Evolutionary conservation across 2,113 vertebrate species (phyloP), one percentile per base, ranked within the genome.

Genomic region (Passer montanus): DNA sequence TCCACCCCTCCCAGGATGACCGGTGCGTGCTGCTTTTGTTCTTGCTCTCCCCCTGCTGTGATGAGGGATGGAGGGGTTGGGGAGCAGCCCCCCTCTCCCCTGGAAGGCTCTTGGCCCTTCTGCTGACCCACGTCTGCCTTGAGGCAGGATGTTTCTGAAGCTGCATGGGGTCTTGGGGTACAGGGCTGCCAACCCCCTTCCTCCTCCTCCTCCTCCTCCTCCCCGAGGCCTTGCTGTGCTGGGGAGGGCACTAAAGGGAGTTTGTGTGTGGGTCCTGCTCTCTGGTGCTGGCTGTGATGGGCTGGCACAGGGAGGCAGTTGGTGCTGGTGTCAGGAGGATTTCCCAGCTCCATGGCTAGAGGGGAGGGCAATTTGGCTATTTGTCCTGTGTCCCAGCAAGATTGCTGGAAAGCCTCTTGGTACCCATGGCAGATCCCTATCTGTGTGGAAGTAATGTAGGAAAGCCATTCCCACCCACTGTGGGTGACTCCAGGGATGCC

Each of bases 1-100:
- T 99, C 86, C 98, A 97, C 50, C 99, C 99, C 8, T 95, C 98
- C 75, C 98, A 98, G 58, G 99, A 99, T 1, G 99, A 99, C 98
- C 98, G 99, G 99, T 99, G 97, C 60, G 98, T 98, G 35, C 33
- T 7, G 11, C 50, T 69, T 37, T 52, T n/a, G 18, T 13, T 31
- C 26, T 64, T 49, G n/a, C 41, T 66, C 22, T 58, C 47, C 18
- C 46, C 27, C 12, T 5, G 13, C 69, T 62, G 70, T 62, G 41
- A 43, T 35, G 62, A 82, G 62, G 60, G 35, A 44, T 70, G 41
- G 14, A 31, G 9, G 6, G 37, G 10, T 3, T 27, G 13, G 58
- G 33, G 28, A 64, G 66, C 46, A 64, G 35, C 27, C 30, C 10
- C 26, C 31, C 22, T 76, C 11, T 89, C 5, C 41, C 23, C 21